Evolutionary conservation across 2,797 vertebrate genomes (phyloP).

Genomic region (Melopsittacus undulatus): DNA sequence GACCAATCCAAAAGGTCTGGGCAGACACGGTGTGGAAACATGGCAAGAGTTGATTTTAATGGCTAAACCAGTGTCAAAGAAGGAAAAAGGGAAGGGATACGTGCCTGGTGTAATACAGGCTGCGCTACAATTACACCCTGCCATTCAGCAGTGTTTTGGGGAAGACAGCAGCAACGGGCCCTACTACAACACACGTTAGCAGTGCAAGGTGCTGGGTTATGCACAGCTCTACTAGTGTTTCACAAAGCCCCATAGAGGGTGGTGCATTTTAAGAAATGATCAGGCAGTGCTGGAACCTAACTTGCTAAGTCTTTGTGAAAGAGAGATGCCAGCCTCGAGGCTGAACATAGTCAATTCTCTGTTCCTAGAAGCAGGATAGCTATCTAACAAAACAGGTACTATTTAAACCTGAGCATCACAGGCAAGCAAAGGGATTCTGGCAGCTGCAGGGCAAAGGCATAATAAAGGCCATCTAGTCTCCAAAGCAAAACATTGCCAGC

Average conservation of each 20-base stretch:
- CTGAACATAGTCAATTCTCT: not conserved
- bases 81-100: not conserved
- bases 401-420: not conserved
- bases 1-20: not conserved
- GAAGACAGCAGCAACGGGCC: not conserved
- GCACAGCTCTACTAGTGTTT: fast-evolving
- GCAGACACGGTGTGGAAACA: not conserved
- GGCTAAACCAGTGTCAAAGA: not conserved
- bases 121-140: not conserved
- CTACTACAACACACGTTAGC: not conserved
- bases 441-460: not conserved
- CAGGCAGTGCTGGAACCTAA: not conserved
- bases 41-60: not conserved
- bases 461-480: not conserved
- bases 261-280: not conserved
- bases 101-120: fast-evolving
- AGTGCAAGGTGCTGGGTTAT: not conserved
- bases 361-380: not conserved
- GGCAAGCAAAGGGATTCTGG: not conserved
- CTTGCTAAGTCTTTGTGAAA: not conserved
- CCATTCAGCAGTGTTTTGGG: not conserved
- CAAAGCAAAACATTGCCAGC: not conserved
- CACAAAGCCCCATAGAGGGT: not conserved
- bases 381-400: not conserved
- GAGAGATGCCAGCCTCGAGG: not conserved